A percentile compares a stretch with the other conserved stretches of the same genome.
These are phyloP conservation scores for Pollenia amentaria DNA, from an alignment of 2,888 invertebrate genomes.

Conservation along the genomic window DNA sequence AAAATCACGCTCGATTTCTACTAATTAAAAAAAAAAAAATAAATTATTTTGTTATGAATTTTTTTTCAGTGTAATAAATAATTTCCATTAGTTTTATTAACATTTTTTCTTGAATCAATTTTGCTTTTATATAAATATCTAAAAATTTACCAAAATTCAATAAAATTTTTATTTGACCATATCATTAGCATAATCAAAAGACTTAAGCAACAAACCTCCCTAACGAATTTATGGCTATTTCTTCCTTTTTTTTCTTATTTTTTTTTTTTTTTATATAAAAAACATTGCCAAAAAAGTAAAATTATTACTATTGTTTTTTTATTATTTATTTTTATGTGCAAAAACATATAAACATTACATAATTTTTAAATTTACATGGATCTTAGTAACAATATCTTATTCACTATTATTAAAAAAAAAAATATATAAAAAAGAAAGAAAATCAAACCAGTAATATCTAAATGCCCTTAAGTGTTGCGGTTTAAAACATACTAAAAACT, in stretches of 20 bases:
- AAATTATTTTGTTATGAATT: too few species aligned
- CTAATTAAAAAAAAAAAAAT: too few species aligned
- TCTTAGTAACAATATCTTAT: neutral
- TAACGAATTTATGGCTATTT: slow-evolving; percentile 33
- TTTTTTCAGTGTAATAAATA: too few species aligned
- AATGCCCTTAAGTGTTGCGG: slow-evolving; percentile 67
- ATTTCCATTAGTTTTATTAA: too few species aligned
- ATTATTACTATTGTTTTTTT: slow-evolving; percentile 40
- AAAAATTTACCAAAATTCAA: neutral
- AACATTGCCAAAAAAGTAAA: slow-evolving; percentile 13
- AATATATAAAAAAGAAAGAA: slow-evolving; percentile 18
- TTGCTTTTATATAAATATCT: too few species aligned
- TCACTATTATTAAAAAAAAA: neutral
- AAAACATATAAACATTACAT: slow-evolving; percentile 51
- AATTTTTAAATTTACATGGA: slow-evolving; percentile 66
- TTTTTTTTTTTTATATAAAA: neutral
- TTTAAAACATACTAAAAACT: slow-evolving; percentile 21
- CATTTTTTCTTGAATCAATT: too few species aligned
- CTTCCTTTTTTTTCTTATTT: neutral
- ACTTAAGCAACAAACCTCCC: slow-evolving; percentile 40
- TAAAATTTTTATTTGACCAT: slow-evolving; percentile 3
- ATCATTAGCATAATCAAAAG: slow-evolving; percentile 39
- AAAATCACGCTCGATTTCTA: too few species aligned
- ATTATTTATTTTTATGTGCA: slow-evolving; percentile 42
- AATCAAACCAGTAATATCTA: slow-evolving; percentile 64